Conservation (phyloP, 2,888 invertebrate species). For the Drosophila sordidapex region DNA sequence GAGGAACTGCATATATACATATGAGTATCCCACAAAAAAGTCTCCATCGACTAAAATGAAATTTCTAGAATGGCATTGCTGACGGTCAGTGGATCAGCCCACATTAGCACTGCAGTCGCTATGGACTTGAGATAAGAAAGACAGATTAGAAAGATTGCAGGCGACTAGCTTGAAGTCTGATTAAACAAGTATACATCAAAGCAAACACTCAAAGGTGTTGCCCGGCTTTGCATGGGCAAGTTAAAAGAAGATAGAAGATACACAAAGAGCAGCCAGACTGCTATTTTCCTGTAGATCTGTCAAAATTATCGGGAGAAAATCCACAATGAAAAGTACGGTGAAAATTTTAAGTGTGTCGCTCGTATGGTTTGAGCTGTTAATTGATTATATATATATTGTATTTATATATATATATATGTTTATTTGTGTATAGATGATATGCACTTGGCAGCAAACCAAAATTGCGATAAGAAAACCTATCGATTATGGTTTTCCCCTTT, state of each 20-base stretch:
- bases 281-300: background rate
- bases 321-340: background rate
- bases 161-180: background rate
- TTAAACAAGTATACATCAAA: background rate
- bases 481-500: slow-evolving; percentile 7
- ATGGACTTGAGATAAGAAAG: background rate
- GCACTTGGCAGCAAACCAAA: slow-evolving; percentile 35
- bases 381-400: background rate
- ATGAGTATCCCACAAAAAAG: background rate
- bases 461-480: slow-evolving; percentile 20
- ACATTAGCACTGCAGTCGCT: background rate
- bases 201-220: background rate
- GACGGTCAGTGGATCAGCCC: background rate
- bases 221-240: background rate
- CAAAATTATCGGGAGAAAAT: background rate
- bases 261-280: background rate
- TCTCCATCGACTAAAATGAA: background rate
- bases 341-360: background rate
- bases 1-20: background rate
- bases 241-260: background rate
- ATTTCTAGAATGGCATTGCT: background rate
- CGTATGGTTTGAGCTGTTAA: background rate
- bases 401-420: background rate
- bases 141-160: background rate
- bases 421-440: background rate